Conservation (phyloP, 2,797 vertebrate genomes). For the Sebastes aleutianus region DNA sequence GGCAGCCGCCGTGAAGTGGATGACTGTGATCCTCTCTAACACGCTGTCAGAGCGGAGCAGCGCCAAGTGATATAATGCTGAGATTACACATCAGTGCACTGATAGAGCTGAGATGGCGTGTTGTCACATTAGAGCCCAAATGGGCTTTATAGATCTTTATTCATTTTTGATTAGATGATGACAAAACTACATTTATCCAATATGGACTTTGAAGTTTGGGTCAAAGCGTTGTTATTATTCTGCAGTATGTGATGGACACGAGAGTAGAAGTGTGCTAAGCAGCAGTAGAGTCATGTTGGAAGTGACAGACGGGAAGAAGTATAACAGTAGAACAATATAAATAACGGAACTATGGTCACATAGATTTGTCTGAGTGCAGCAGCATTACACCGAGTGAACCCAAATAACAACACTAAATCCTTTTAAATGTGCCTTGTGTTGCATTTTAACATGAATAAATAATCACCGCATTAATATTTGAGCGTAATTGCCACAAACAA, state of each 20-base stretch:
- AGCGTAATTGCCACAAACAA: constrained; percentile 47
- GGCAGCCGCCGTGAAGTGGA: constrained; percentile 20
- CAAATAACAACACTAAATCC: constrained; percentile 14
- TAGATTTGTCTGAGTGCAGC: constrained; percentile 9
- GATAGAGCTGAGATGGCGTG: neutral
- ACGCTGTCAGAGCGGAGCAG: constrained; percentile 7
- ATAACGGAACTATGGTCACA: constrained; percentile 4
- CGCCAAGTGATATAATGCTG: constrained; percentile 5
- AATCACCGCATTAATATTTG: constrained; percentile 66
- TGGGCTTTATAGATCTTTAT: neutral
- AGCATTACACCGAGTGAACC: neutral
- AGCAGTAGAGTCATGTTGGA: neutral
- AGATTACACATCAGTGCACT: neutral
- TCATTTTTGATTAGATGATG: neutral
- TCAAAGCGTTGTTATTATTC: neutral
- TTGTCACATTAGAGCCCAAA: too few species aligned
- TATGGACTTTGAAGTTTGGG: neutral
- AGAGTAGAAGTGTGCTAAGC: neutral
- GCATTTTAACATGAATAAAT: constrained; percentile 74
- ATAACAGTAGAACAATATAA: neutral
- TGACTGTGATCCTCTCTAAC: constrained; percentile 7
- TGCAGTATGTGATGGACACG: neutral
- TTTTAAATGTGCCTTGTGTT: constrained; percentile 24
- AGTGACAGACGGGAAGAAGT: neutral
- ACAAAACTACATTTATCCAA: neutral